A percentile compares a stretch with the other conserved stretches of the same genome.
These are phyloP conservation scores for Melanostigma gelatinosum DNA, from an alignment of 2,113 vertebrate species.

Conservation along the genomic window DNA sequence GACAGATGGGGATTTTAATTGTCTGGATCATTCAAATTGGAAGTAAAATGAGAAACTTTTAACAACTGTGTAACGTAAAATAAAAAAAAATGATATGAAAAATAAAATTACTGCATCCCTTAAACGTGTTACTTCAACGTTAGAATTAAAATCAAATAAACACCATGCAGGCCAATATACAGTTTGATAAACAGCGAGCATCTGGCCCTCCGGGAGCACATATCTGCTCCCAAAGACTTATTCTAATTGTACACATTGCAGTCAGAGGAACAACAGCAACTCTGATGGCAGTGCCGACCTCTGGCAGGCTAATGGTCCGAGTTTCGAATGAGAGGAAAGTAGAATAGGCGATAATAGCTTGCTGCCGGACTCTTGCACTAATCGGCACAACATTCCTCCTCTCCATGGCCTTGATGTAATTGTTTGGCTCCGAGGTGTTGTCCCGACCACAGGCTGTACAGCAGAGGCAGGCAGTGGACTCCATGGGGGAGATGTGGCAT, in stretches of 20 bases:
- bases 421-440: conserved; percentile 76
- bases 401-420: conserved; percentile 81
- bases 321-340: conserved; percentile 14
- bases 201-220: background rate
- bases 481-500: conserved; percentile 53
- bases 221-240: background rate
- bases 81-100: background rate
- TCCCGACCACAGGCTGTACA: conserved; percentile 56
- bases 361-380: conserved; percentile 57
- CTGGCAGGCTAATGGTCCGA: background rate
- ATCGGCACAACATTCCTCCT: conserved; percentile 77
- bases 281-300: background rate
- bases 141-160: background rate
- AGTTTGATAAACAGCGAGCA: background rate
- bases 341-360: background rate
- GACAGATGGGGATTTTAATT: background rate
- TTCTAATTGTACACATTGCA: background rate
- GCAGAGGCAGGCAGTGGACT: conserved; percentile 40
- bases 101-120: background rate
- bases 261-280: background rate
- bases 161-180: background rate
- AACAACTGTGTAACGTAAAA: background rate
- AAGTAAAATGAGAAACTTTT: background rate
- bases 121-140: background rate
- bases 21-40: background rate